Conservation (phyloP, 2,113 vertebrate genomes). For the Rousettus leschenaultii region DNA sequence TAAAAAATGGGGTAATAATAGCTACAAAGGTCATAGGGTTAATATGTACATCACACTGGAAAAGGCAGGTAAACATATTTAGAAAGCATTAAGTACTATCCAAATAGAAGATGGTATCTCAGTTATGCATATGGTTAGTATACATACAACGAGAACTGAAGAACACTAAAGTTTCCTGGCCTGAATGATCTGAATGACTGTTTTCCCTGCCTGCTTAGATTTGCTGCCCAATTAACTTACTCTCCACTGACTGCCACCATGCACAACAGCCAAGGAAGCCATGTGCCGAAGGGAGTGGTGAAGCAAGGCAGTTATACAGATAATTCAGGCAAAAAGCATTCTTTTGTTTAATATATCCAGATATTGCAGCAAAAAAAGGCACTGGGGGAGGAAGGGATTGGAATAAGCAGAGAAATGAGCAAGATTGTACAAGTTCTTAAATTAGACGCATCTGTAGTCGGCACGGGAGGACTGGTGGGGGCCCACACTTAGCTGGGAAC, state of each 20-base stretch:
- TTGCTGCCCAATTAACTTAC: slow-evolving; percentile 12
- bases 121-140: background rate
- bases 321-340: background rate
- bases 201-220: background rate
- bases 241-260: background rate
- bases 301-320: background rate
- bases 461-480: rapidly evolving
- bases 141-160: background rate
- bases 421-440: background rate
- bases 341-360: background rate
- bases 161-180: background rate
- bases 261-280: background rate
- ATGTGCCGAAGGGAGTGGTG: background rate
- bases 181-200: background rate
- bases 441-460: background rate
- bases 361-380: background rate
- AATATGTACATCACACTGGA: rapidly evolving
- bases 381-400: background rate
- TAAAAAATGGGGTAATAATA: background rate
- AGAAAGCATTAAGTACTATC: background rate
- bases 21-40: background rate
- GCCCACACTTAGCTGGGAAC: background rate
- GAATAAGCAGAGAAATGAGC: background rate
- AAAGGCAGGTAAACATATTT: background rate
- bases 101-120: background rate